Base-by-base conservation (phyloP, 1,140 invertebrate genomes). In the Drosophila tani region DNA sequence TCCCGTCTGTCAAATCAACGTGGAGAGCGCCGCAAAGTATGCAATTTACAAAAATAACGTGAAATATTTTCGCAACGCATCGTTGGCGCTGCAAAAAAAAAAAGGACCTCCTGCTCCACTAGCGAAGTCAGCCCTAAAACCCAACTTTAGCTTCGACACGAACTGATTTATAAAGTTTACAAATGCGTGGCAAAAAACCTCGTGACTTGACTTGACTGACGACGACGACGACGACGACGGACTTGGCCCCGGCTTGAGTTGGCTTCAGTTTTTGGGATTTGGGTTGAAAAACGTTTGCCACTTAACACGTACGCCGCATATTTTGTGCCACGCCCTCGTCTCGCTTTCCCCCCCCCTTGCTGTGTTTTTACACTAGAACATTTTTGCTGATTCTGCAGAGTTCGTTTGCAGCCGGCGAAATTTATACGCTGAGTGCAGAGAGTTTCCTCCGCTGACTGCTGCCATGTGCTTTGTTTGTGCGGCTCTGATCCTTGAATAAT, bases 111-210 rank as follows among this genome's bases (percentile, higher is more conserved):
- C 17, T n/a, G 51, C 32, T 55, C 27, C 3, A 40, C 19, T 3
- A 58, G 27, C n/a, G 21, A 58, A 60, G 53, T 32, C 55, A 38
- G 43, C 49, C 43, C 49, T 45, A 29, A 57, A 59, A 45, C 55
- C 55, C 74, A 77, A 77, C 75, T 78, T 78, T 78, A 76, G 76
- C 77, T 84, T 88, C 84, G 84, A 87, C 84, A 88, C 84, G 84
- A 87, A 87, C 84, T 87, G 84, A 87, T 87, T 87, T 87, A 87
- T 87, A 87, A 88, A 88, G 85, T 90, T 88, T 88, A 88, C 84
- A 90, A 88, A 88, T 90, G 84, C 84, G 84, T 90, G 85, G 84
- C 85, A 90, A 90, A 81, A 88, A 88, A 85, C 69, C 58, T 73
- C 85, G 78, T 90, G 85, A 90, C 85, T 88, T 90, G 85, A 85